Evolutionary conservation across 2,113 vertebrate genomes (phyloP).

Genomic region (Misgurnus mizolepis): DNA sequence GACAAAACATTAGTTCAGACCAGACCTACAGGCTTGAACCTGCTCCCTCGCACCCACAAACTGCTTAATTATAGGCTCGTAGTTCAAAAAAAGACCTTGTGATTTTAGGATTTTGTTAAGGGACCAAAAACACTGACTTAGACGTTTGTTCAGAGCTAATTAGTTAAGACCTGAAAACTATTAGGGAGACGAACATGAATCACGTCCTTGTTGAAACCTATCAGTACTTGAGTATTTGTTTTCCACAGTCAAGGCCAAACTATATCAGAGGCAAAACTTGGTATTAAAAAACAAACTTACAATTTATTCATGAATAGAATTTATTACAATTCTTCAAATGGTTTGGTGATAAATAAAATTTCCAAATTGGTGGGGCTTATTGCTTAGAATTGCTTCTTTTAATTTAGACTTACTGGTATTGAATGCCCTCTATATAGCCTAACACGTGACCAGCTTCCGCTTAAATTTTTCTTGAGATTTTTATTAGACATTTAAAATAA

Average conservation of each 20-base stretch:
- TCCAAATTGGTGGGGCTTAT: neutral
- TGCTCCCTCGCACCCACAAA: constrained; percentile 4
- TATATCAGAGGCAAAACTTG: constrained; percentile 19
- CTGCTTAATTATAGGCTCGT: constrained; percentile 35
- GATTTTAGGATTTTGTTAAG: constrained; percentile 36
- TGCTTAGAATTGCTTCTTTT: constrained; percentile 4
- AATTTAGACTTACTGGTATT: neutral
- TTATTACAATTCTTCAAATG: constrained; percentile 9
- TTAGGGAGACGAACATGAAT: constrained; percentile 14
- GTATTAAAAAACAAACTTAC: constrained; percentile 22
- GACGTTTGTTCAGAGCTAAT: constrained; percentile 34
- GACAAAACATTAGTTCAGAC: constrained; percentile 64
- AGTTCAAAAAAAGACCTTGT: constrained; percentile 43
- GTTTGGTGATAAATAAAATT: constrained; percentile 10
- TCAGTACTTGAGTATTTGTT: constrained; percentile 22
- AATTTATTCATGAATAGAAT: constrained; percentile 33
- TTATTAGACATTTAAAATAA: neutral
- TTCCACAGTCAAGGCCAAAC: constrained; percentile 31
- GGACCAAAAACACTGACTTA: neutral
- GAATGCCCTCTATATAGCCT: neutral
- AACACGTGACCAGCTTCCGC: neutral
- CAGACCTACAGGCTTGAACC: constrained; percentile 47
- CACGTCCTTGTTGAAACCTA: constrained; percentile 22
- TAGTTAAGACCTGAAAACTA: constrained; percentile 14
- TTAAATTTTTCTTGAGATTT: too few relatives aligned